Conservation (phyloP, 2,888 invertebrate species). For the Hyles lineata region DNA sequence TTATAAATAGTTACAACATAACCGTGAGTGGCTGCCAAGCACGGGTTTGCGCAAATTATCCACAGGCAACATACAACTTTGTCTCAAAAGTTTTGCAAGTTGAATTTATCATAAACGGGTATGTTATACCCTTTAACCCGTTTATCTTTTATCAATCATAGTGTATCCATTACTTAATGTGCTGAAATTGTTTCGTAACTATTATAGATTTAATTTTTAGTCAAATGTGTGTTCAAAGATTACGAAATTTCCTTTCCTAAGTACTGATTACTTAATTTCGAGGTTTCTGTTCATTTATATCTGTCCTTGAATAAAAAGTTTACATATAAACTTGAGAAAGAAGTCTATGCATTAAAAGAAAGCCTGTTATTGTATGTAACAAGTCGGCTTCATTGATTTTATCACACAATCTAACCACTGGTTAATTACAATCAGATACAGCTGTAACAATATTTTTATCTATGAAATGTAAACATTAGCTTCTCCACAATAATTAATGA, state of each 20-base stretch:
- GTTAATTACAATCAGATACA: constrained; percentile 10
- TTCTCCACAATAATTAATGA: neutral
- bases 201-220: neutral
- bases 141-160: constrained; percentile 44
- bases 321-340: neutral
- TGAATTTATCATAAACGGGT: neutral
- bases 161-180: neutral
- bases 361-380: neutral
- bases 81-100: neutral
- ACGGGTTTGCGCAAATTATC: neutral
- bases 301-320: neutral
- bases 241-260: neutral
- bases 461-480: neutral
- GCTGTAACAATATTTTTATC: constrained; percentile 10
- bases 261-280: neutral
- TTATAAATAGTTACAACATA: constrained; percentile 48
- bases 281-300: neutral
- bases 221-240: neutral
- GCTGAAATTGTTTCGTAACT: neutral
- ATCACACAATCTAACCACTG: neutral
- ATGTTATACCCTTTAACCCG: constrained; percentile 54
- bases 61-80: neutral
- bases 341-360: neutral
- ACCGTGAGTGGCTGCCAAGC: constrained; percentile 46
- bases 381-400: neutral